Evolutionary conservation across 2,888 invertebrate species (phyloP), one percentile per base, ranked within the genome.

Genomic region (Electrophaes corylata): DNA sequence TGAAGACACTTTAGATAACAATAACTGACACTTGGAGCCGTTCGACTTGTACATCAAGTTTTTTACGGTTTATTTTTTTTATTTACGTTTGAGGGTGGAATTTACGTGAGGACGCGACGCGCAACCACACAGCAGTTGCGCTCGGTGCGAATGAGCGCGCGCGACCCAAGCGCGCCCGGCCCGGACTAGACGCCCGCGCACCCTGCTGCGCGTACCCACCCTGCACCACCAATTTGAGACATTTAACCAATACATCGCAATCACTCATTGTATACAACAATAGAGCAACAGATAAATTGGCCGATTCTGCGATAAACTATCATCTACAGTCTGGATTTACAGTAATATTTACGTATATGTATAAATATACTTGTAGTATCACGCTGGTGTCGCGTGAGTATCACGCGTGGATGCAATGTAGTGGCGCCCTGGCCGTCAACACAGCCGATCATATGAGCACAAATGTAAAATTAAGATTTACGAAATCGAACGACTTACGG

Each of bases 91-190:
- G 79, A 69, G 77, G 83, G 83, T 81, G 79, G 73, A 43, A 12
- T 60, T n/a, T 66, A 50, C 54, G n/a, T 69, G 62, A 57, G 49
- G 65, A 65, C 65, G 58, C 69, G 60, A 62, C 70, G 78, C 83
- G 80, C 88, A 80, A 71, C 85, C 83, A 73, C 76, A 78, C 86
- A 77, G 72, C 79, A 78, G 81, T 72, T 73, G 83, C 82, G 83
- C 84, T 71, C 71, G 69, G 72, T 64, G 66, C 78, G 84, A 88
- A 85, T 88, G 88, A 84, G 71, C 72, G 71, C 43, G 68, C 66
- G 67, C 67, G 67, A 69, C 69, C 68, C 64, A 65, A 59, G 65
- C 68, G 73, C 67, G 71, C 71, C 66, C 74, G 63, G 70, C 62
- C 70, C 72, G 67, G 64, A 67, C 70, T 73, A 62, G 59, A 60